phyloP scores from a whole-genome alignment of 2,888 invertebrate species.

The Agriotes lineatus region DNA sequence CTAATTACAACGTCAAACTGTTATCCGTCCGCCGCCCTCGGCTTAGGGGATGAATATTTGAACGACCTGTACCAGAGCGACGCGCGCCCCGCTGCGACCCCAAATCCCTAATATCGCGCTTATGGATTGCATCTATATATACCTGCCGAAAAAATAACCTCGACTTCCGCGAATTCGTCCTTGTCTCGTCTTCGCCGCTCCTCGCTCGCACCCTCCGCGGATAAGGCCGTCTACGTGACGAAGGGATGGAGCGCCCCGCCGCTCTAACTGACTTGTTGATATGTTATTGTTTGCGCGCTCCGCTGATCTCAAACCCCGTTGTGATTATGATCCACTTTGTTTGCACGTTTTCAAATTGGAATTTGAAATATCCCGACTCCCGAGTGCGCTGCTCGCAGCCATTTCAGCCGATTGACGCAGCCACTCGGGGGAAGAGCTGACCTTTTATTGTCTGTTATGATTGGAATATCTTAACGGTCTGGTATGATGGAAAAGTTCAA shows the following conservation, averaged over 20 bases:
- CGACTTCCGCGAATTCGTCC: conserved; percentile 12
- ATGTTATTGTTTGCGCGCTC: conserved; percentile 47
- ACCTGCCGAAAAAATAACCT: conserved; percentile 15
- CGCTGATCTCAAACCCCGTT: conserved; percentile 38
- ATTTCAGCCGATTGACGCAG: neutral
- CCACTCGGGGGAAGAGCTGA: too few relatives aligned
- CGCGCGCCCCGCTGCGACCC: neutral
- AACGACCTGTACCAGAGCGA: conserved; percentile 1
- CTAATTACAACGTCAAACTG: too few relatives aligned
- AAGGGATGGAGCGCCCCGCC: conserved; percentile 34
- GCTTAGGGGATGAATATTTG: neutral
- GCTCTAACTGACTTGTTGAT: conserved; percentile 48
- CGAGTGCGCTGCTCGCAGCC: neutral
- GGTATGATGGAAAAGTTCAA: too few relatives aligned
- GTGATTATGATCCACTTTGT: conserved; percentile 43
- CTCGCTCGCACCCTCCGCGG: conserved; percentile 23
- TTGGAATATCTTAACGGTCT: too few relatives aligned
- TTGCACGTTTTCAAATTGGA: conserved; percentile 38
- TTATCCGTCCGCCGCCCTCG: too few relatives aligned
- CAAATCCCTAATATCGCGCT: neutral
- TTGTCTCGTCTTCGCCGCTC: conserved; percentile 21
- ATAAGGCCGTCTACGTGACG: conserved; percentile 31
- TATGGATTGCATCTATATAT: conserved; percentile 15
- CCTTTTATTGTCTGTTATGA: too few relatives aligned
- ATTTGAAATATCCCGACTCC: conserved; percentile 24